A percentile compares a stretch with the other conserved stretches of the same genome.
phyloP scores from a whole-genome alignment of 1,140 invertebrate genomes.

The Cyclargus thomasi region DNA sequence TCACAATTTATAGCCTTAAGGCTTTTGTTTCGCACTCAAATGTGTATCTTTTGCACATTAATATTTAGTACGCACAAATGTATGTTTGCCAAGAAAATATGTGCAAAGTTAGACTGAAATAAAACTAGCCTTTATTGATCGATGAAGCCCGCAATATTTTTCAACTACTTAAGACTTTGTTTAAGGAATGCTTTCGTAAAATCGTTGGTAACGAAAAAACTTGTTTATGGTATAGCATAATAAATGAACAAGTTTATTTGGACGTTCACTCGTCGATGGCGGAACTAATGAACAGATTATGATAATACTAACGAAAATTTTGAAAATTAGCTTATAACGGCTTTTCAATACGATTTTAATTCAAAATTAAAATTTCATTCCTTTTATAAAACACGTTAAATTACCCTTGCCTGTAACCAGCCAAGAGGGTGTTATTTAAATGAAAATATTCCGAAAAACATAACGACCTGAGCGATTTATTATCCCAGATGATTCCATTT shows the following conservation, averaged over 20 bases:
- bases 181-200: too few relatives aligned
- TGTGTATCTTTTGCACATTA: background rate
- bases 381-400: background rate
- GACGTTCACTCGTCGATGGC: too few relatives aligned
- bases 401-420: background rate
- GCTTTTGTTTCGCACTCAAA: background rate
- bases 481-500: slow-evolving; percentile 1
- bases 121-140: background rate
- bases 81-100: background rate
- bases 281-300: too few relatives aligned
- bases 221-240: too few relatives aligned
- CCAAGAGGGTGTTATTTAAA: background rate
- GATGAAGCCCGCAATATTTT: background rate
- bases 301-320: too few relatives aligned
- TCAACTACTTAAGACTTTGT: too few relatives aligned
- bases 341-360: too few relatives aligned
- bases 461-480: slow-evolving; percentile 2
- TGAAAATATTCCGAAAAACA: background rate
- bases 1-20: slow-evolving; percentile 1
- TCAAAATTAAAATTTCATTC: background rate
- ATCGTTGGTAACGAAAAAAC: too few relatives aligned
- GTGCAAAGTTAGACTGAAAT: background rate
- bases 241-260: too few relatives aligned
- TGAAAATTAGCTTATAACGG: too few relatives aligned
- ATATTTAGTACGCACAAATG: background rate